Conservation (phyloP, 2,113 vertebrate species). For the Ictalurus furcatus region DNA sequence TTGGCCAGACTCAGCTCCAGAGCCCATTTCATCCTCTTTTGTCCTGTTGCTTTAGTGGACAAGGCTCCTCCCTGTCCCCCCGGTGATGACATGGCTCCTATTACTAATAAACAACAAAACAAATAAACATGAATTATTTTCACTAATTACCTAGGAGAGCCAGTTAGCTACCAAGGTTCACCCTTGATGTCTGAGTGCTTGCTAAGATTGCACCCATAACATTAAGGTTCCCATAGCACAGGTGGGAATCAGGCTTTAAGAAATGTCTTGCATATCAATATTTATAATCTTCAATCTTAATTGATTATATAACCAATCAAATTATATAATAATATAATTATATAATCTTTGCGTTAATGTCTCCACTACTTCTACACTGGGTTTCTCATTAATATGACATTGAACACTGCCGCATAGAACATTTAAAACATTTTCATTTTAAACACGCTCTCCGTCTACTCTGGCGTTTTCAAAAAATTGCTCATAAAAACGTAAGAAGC, state of each 20-base stretch:
- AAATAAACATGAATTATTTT: background rate
- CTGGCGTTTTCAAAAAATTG: no score
- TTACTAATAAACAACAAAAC: constrained; percentile 10
- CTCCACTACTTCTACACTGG: background rate
- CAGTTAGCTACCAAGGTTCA: background rate
- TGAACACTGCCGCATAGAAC: background rate
- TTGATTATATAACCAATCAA: no score
- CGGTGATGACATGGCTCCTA: constrained; percentile 71
- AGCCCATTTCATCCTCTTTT: constrained; percentile 76
- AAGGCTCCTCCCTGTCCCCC: constrained; percentile 72
- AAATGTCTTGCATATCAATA: background rate
- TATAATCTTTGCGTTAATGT: background rate
- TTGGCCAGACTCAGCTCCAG: constrained; percentile 73
- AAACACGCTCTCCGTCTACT: no score
- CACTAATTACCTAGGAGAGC: no score
- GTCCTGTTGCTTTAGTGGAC: constrained; percentile 64
- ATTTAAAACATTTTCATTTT: no score
- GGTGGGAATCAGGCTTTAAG: background rate
- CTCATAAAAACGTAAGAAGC: no score
- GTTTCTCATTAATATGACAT: background rate
- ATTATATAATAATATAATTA: no score
- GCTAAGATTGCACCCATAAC: background rate
- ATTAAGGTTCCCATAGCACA: background rate
- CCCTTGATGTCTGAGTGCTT: background rate
- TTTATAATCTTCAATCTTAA: background rate